Base-by-base conservation (phyloP, 2,113 vertebrate genomes). In the Tachysurus fulvidraco region DNA sequence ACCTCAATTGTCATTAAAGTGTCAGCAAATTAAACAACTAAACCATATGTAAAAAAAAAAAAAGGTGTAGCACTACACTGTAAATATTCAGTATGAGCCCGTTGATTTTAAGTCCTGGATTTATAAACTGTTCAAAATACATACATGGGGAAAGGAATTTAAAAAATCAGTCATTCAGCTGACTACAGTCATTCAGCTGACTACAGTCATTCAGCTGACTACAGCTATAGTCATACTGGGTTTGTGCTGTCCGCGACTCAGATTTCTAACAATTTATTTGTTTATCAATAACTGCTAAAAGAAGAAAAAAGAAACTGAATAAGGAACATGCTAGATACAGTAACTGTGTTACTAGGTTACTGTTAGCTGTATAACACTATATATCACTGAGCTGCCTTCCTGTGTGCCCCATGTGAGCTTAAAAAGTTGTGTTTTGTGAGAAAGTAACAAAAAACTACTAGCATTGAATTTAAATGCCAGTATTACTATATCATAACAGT, bases 391-490 rank as follows among this genome's bases (percentile, higher is more conserved):
- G 44, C 21, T 62, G 36, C 67, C 50, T 54, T 83, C 12, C 5
- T 52, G 6, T 85, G 41, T 59, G 6, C 14, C 21, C 77, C n/a
- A 59, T 71, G 41, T 77, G 30, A 69, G 23, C 46, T 69, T 78
- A 28, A 36, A 54, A 41, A 85, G 76, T 55, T 41, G 64, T 81
- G 67, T 87, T 88, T 67, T 28, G 25, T 62, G 64, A 52, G 12
- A 52, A 89, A 55, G 17, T 5, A 83, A 83, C 52, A 52, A 86
- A 28, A 78, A 60, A 62, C 60, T 44, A 79, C 30, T 25, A 69
- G 28, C 77, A 73, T 21, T 83, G 57, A 79, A 79, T 62, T 28
- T 54, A 30, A 78, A 83, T 19, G 28, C 16, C 54, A 85, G 21
- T 55, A 52, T 82, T 28, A 83, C 36, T 69, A 60, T 21, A 41